Evolutionary conservation across 2,113 vertebrate genomes (phyloP).

Genomic region (Sitta europaea): DNA sequence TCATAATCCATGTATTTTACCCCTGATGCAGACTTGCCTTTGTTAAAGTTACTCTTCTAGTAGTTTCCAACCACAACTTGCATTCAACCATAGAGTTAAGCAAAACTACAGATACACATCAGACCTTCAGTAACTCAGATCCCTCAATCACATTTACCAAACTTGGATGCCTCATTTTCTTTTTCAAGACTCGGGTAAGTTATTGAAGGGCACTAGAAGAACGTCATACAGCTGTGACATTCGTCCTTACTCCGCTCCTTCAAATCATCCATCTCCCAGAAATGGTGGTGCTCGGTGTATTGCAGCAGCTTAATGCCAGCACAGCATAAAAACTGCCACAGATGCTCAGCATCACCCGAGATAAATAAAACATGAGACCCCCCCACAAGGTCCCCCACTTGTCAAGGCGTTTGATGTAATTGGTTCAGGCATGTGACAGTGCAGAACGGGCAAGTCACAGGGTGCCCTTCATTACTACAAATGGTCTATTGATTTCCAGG

Average conservation of each 20-base stretch:
- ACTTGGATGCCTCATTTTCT: background rate
- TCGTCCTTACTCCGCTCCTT: background rate
- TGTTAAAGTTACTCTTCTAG: background rate
- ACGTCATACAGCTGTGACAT: background rate
- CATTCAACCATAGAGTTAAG: rapidly evolving
- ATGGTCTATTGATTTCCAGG: background rate
- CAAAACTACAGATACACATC: background rate
- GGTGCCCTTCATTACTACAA: slow-evolving; percentile 1
- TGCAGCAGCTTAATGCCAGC: background rate
- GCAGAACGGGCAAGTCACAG: background rate
- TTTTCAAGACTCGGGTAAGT: background rate
- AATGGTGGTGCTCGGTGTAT: background rate
- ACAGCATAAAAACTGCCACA: background rate
- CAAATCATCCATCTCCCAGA: background rate
- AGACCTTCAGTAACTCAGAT: background rate
- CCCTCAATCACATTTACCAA: background rate
- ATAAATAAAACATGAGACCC: slow-evolving; percentile 42
- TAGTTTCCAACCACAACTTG: background rate
- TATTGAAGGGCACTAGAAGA: background rate
- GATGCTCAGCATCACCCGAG: background rate
- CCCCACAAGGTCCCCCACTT: background rate
- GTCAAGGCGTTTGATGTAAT: background rate
- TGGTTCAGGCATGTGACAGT: background rate
- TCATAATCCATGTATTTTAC: background rate
- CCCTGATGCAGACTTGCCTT: background rate